phyloP scores from a whole-genome alignment of 1,140 invertebrate species.

The Bicyclus anynana region DNA sequence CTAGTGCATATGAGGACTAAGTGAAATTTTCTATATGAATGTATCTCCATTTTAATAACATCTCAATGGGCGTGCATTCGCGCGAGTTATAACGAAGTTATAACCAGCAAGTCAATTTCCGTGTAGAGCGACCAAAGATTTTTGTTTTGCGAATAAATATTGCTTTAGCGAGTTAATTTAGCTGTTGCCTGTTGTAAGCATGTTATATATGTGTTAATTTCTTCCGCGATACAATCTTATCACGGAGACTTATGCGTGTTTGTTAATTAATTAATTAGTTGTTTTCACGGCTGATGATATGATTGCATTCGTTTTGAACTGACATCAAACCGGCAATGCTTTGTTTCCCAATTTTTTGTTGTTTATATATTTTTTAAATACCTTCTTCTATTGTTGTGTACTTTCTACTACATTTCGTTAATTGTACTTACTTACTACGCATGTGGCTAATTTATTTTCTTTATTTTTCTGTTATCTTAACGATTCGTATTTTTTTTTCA shows the following conservation, averaged over 20 bases:
- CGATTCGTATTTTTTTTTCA: slow-evolving; percentile 47
- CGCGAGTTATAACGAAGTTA: no score
- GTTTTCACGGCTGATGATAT: slow-evolving; percentile 2
- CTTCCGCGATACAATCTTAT: slow-evolving; percentile 20
- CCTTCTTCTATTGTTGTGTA: not conserved
- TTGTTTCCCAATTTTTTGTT: not conserved
- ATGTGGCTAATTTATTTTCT: not conserved
- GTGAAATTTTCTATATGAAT: no score
- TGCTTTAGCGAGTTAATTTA: slow-evolving; percentile 7
- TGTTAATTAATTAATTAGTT: slow-evolving; percentile 11
- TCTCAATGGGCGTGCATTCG: no score
- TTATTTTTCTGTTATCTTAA: no score
- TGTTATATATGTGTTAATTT: not conserved
- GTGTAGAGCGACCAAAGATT: not conserved
- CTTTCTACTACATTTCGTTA: not conserved
- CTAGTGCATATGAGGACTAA: no score
- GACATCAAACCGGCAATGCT: slow-evolving; percentile 6
- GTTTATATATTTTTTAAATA: not conserved
- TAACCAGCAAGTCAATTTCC: no score
- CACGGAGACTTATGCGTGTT: slow-evolving; percentile 10
- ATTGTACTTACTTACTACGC: not conserved
- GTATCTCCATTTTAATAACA: no score
- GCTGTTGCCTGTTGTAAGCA: not conserved
- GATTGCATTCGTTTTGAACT: slow-evolving; percentile 6
- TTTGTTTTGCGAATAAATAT: not conserved